These are phyloP conservation scores for Palythoa grandiflora DNA, from an alignment of 92 coral and sea anemone species.

Conservation along the genomic window DNA sequence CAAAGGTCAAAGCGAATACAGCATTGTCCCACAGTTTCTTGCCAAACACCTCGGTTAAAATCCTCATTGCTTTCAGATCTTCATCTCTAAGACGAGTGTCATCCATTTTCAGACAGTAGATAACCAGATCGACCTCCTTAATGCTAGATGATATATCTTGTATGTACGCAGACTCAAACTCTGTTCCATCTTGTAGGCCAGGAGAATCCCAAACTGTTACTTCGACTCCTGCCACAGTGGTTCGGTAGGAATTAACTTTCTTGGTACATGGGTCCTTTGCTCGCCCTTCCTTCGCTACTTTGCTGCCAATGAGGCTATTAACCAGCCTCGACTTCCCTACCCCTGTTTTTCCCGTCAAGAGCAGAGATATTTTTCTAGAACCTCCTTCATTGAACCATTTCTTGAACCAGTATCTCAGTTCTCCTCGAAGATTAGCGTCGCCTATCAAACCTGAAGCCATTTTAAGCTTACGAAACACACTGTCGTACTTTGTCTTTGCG, in stretches of 20 bases:
- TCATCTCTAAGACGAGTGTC: constrained; percentile 24
- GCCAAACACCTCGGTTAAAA: constrained; percentile 49
- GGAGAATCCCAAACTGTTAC: constrained; percentile 63
- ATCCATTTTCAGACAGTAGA: constrained; percentile 64
- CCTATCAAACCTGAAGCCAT: no score
- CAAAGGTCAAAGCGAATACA: constrained; percentile 63
- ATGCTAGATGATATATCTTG: not conserved
- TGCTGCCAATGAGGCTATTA: constrained; percentile 46
- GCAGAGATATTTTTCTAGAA: not conserved
- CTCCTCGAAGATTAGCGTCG: not conserved
- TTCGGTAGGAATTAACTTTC: not conserved
- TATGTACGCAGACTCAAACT: constrained; percentile 13
- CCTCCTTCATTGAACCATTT: not conserved
- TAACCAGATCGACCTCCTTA: constrained; percentile 27
- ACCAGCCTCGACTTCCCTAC: constrained; percentile 65
- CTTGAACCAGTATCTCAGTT: not conserved
- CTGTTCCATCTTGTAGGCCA: constrained; percentile 55
- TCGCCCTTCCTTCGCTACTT: constrained; percentile 47
- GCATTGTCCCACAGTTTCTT: constrained; percentile 52
- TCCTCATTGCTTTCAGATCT: constrained; percentile 47
- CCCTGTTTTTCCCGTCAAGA: constrained; percentile 63
- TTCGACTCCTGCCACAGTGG: not conserved
- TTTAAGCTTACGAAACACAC: no score
- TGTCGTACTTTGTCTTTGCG: no score
- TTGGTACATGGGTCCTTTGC: not conserved